Evolutionary conservation across 2,888 invertebrate genomes (phyloP).

Genomic region (Melanophora roralis): DNA sequence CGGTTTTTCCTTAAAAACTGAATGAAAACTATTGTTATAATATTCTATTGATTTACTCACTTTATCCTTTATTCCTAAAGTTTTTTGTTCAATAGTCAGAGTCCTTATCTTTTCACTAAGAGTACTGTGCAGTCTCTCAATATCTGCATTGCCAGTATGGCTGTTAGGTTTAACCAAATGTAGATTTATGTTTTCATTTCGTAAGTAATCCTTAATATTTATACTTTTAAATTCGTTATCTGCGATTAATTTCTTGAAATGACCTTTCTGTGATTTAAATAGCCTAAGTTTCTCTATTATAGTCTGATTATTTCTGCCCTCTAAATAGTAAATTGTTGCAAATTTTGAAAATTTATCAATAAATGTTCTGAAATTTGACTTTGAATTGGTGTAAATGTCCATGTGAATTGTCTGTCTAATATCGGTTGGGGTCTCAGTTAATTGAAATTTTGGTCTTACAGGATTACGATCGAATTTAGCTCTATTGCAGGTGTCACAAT

Average conservation of each 20-base stretch:
- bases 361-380: slow-evolving; percentile 53
- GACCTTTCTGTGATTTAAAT: slow-evolving; percentile 15
- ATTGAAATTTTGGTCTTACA: not conserved
- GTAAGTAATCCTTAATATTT: slow-evolving; percentile 18
- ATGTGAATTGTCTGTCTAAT: slow-evolving; percentile 29
- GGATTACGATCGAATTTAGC: too few species aligned
- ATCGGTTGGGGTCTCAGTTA: slow-evolving; percentile 15
- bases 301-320: slow-evolving; percentile 47
- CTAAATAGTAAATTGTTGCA: too few species aligned
- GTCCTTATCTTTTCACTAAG: slow-evolving; percentile 43
- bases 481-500: slow-evolving; percentile 1
- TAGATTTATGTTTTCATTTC: not conserved
- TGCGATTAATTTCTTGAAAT: slow-evolving; percentile 9
- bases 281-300: slow-evolving; percentile 30
- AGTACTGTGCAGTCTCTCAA: slow-evolving; percentile 35
- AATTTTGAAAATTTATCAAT: too few species aligned
- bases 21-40: slow-evolving; percentile 29
- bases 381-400: too few species aligned
- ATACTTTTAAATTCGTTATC: slow-evolving; percentile 44
- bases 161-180: too few species aligned
- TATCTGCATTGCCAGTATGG: too few species aligned
- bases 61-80: not conserved
- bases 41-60: slow-evolving; percentile 12
- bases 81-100: slow-evolving; percentile 13
- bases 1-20: slow-evolving; percentile 2